Base-by-base conservation (phyloP, 2,888 invertebrate genomes). In the Heliconius charithonia region DNA sequence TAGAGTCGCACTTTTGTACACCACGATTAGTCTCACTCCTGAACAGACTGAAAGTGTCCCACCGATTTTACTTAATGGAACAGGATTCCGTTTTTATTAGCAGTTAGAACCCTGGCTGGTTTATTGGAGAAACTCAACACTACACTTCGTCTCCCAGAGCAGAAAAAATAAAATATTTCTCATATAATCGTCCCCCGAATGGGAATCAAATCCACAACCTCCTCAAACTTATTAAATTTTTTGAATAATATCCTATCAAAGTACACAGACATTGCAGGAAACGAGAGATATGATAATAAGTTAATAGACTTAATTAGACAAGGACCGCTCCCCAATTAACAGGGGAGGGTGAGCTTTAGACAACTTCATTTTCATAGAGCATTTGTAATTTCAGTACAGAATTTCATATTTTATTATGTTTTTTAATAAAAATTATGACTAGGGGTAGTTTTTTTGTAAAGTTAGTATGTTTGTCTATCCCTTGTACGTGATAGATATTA, bases 201-300 rank as follows among this genome's bases (percentile, higher is more conserved):
- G 25, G 12, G n/a, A 62, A 25, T 62, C 62, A 13, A 62, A 62
- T 13, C 25, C 13, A 62, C 62, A 25, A 62, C 4, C 25, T 13
- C 27, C 45, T 37, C 16, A 51, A 19, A 51, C 19, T 19, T 19
- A n/a, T 45, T 19, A 19, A 27, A 70, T 22, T 51, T 70, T 27
- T 51, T 45, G 22, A 27, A 70, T 16, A 19, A 45, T 45, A 19
- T 66, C 29, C 19, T 66, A 9, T 19, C 45, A 19, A 51, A 70
- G 25, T 37, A 19, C 9, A 25, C 45, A 70, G 22, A 70, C 70
- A 19, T 51, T 45, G 9, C 70, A 51, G 27, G 27, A 45, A 70
- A 70, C 45, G 25, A 22, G 37, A 73, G 32, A 19, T 62, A 73
- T 73, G 25, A 37, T 73, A 73, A 73, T 62, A 73, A 73, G n/a